Evolutionary conservation across 2,113 vertebrate species (phyloP).

Genomic region (Pollimyrus isidori): DNA sequence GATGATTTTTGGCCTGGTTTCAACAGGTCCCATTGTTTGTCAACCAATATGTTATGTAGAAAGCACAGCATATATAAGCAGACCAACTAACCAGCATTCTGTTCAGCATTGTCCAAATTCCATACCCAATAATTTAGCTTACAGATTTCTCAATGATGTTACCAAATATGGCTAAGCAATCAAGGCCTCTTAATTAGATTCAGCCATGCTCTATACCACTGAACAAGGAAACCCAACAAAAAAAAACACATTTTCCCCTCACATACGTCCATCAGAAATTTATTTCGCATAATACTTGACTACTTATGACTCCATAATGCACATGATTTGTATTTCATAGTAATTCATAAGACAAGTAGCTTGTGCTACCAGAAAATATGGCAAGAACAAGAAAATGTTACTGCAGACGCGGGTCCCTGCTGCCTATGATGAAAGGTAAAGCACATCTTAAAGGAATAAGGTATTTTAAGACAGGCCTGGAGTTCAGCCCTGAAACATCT

Average conservation of each 20-base stretch:
- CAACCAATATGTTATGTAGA: constrained; percentile 18
- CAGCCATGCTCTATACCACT: background rate
- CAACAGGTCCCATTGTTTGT: constrained; percentile 15
- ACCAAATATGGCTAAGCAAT: background rate
- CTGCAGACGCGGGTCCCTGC: background rate
- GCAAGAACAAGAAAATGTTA: background rate
- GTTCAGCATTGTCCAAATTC: background rate
- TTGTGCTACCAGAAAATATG: background rate
- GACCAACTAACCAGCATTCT: background rate
- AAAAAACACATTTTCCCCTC: background rate
- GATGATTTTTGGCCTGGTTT: constrained; percentile 2
- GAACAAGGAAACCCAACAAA: background rate
- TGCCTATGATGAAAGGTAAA: background rate
- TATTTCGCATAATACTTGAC: background rate
- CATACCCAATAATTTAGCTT: background rate
- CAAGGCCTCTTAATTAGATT: background rate
- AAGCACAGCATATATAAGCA: background rate
- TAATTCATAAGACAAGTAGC: background rate
- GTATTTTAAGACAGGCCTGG: background rate
- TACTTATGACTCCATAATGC: background rate
- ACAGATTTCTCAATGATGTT: background rate
- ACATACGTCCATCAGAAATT: background rate
- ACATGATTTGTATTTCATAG: background rate
- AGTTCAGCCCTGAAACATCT: background rate
- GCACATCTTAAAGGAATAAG: background rate